Percentiles rank a stretch among this genome's conserved stretches.
Conservation (phyloP, 1,140 invertebrate genomes). For the Nephotettix cincticeps region DNA sequence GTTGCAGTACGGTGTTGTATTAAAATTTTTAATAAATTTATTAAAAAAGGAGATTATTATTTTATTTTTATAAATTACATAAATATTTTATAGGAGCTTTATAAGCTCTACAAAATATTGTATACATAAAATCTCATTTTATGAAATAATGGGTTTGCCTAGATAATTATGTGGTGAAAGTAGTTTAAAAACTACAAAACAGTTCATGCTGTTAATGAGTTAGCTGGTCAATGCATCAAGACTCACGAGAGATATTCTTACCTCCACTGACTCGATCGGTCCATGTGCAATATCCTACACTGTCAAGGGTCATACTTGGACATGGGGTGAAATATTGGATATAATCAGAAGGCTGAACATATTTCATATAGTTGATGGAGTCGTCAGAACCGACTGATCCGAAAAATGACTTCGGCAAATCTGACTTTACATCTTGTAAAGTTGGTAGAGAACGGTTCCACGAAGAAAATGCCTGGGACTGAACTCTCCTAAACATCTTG, state of each 20-base stretch:
- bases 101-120: too few species aligned
- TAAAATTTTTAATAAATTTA: too few species aligned
- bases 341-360: conserved; percentile 14
- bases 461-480: conserved; percentile 40
- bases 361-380: conserved; percentile 1
- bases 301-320: conserved; percentile 9
- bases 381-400: conserved; percentile 13
- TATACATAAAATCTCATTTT: too few species aligned
- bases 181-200: neutral
- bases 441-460: conserved; percentile 34
- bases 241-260: too few species aligned
- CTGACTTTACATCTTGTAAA: conserved; percentile 9
- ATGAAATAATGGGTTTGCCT: too few species aligned
- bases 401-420: neutral
- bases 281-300: conserved; percentile 39
- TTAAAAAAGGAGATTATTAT: too few species aligned
- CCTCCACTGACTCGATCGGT: conserved; percentile 25
- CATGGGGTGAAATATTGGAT: conserved; percentile 37
- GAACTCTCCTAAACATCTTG: neutral
- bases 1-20: too few species aligned
- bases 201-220: conserved; percentile 2
- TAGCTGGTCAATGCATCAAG: too few species aligned
- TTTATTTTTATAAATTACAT: too few species aligned
- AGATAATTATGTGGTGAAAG: conserved; percentile 15
- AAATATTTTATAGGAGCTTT: too few species aligned